phyloP scores from a whole-genome alignment of 2,797 vertebrate genomes.

The Cuniculus paca region DNA sequence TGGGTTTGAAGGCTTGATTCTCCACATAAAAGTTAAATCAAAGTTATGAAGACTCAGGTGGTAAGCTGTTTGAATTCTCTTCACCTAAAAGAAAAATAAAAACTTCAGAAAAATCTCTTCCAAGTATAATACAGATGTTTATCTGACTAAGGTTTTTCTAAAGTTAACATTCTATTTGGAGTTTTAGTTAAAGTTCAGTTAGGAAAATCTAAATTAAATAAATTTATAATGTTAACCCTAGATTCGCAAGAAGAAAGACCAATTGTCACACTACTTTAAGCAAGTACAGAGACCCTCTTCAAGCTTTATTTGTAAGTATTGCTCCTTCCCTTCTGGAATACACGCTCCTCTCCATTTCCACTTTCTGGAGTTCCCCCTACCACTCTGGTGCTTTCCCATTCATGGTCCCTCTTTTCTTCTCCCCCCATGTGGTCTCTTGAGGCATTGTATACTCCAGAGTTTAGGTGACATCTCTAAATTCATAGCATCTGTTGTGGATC shows the following conservation, averaged over 20 bases:
- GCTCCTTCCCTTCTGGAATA: not conserved
- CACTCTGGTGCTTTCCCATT: not conserved
- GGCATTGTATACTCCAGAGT: not conserved
- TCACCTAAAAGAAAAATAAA: not conserved
- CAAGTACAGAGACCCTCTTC: not conserved
- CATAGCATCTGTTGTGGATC: not conserved
- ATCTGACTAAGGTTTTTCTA: not conserved
- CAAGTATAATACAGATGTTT: not conserved
- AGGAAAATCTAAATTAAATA: not conserved
- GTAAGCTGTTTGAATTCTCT: conserved; percentile 4
- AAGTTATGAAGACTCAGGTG: not conserved
- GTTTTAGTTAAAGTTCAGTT: not conserved
- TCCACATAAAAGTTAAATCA: conserved; percentile 3
- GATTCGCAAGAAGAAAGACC: not conserved
- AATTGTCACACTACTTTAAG: not conserved
- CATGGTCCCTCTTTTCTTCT: not conserved
- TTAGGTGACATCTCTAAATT: not conserved
- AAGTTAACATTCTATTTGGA: not conserved
- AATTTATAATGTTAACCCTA: not conserved
- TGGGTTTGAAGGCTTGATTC: not conserved
- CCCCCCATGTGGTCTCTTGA: not conserved
- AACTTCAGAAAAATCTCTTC: not conserved
- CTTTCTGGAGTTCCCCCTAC: not conserved
- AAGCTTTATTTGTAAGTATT: not conserved
- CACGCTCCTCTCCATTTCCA: not conserved